Evolutionary conservation across 2,797 vertebrate genomes (phyloP).

Genomic region (Delichon dasypus): DNA sequence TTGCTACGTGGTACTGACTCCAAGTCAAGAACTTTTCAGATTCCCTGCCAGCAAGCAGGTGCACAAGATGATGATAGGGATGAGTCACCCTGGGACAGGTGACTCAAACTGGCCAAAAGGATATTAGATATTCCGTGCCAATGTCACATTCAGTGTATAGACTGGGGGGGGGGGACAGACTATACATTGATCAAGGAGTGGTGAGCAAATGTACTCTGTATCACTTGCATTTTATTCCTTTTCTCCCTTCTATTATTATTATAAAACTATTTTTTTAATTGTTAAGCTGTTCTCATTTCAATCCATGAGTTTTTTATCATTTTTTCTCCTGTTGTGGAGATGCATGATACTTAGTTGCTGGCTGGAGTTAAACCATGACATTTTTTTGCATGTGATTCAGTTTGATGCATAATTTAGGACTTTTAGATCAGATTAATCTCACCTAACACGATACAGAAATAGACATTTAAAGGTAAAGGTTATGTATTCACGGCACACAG

Average conservation of each 20-base stretch:
- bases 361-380: accelerated
- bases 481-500: accelerated
- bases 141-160: accelerated
- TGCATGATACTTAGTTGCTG: neutral
- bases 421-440: neutral
- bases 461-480: neutral
- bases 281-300: neutral
- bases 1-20: accelerated
- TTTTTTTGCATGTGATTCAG: neutral
- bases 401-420: neutral
- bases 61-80: neutral
- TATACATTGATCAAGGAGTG: no score
- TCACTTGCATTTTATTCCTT: neutral
- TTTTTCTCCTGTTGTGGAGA: neutral
- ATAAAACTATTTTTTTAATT: neutral
- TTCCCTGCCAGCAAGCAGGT: neutral
- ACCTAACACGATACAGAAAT: neutral
- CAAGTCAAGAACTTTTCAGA: neutral
- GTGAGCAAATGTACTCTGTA: neutral
- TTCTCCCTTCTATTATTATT: neutral
- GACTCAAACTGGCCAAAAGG: neutral
- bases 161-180: accelerated
- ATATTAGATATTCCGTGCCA: neutral
- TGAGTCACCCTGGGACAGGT: neutral
- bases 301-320: neutral